phyloP scores from a whole-genome alignment of 2,113 vertebrate genomes.

The Catharus fuscescens region DNA sequence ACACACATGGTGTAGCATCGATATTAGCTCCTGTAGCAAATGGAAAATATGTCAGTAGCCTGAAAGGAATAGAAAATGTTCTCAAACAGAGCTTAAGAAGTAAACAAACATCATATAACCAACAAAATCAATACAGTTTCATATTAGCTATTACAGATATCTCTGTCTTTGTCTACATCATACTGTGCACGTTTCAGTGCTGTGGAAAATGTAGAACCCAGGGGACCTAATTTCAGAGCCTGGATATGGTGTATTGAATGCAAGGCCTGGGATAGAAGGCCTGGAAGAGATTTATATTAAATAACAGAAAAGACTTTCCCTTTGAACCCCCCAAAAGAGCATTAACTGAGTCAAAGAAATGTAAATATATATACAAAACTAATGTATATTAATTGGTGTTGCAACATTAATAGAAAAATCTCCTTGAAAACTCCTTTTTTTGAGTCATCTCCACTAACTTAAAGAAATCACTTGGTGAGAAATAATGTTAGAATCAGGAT shows the following conservation, averaged over 20 bases:
- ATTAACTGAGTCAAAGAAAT: background rate
- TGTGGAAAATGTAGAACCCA: background rate
- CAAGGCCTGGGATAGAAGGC: background rate
- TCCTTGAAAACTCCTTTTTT: background rate
- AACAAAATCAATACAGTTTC: slow-evolving; percentile 44
- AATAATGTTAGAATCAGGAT: background rate
- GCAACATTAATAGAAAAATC: background rate
- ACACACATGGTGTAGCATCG: background rate
- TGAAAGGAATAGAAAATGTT: slow-evolving; percentile 28
- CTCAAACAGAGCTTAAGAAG: slow-evolving; percentile 33
- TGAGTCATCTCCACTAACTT: background rate
- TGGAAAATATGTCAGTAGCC: slow-evolving; percentile 20
- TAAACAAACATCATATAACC: slow-evolving; percentile 49
- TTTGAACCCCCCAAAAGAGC: background rate
- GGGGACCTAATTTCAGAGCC: background rate
- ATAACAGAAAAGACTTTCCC: background rate
- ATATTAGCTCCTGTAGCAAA: slow-evolving; percentile 52
- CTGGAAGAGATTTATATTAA: background rate
- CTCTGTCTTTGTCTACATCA: background rate
- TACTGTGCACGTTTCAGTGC: background rate
- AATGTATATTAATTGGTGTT: background rate
- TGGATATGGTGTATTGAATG: background rate
- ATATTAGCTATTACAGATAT: slow-evolving; percentile 20
- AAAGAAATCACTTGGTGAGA: background rate
- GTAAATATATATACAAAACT: background rate